Conservation (phyloP, 2,113 vertebrate genomes). For the Phocoena phocoena region DNA sequence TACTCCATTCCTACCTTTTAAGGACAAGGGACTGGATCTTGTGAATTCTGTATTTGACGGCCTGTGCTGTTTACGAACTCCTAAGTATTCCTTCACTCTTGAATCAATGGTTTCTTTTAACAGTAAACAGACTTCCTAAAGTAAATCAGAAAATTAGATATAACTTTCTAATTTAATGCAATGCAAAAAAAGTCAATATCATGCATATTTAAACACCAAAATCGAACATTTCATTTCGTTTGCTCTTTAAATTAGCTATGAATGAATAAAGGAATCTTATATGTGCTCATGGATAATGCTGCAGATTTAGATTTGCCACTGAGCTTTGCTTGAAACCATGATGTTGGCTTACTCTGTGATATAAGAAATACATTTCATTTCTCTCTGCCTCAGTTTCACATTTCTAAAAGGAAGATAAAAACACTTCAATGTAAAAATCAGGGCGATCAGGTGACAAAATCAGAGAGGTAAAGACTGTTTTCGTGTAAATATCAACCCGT, state of each 20-base stretch:
- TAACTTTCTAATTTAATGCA: conserved; percentile 44
- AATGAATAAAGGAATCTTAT: conserved; percentile 6
- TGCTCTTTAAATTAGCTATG: conserved; percentile 11
- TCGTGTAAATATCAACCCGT: neutral
- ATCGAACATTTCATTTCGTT: neutral
- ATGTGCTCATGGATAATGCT: neutral
- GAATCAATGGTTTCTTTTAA: conserved; percentile 90
- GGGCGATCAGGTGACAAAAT: neutral
- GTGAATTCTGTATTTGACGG: conserved; percentile 83
- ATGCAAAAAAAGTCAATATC: conserved; percentile 46
- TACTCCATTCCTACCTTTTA: conserved; percentile 87
- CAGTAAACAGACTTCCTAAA: conserved; percentile 89
- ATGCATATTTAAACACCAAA: neutral
- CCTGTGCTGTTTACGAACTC: conserved; percentile 81
- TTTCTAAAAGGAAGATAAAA: conserved; percentile 13
- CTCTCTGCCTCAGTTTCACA: conserved; percentile 16
- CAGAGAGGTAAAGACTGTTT: neutral
- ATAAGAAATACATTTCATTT: conserved; percentile 15
- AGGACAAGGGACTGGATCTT: conserved; percentile 85
- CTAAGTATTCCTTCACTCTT: conserved; percentile 88
- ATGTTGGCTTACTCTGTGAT: neutral
- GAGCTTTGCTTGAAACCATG: neutral
- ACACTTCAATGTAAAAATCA: neutral
- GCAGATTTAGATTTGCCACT: neutral
- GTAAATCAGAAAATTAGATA: conserved; percentile 48